Evolutionary conservation across 2,888 invertebrate genomes (phyloP), one percentile per base, ranked within the genome.

Genomic region (Zonitis immaculata): DNA sequence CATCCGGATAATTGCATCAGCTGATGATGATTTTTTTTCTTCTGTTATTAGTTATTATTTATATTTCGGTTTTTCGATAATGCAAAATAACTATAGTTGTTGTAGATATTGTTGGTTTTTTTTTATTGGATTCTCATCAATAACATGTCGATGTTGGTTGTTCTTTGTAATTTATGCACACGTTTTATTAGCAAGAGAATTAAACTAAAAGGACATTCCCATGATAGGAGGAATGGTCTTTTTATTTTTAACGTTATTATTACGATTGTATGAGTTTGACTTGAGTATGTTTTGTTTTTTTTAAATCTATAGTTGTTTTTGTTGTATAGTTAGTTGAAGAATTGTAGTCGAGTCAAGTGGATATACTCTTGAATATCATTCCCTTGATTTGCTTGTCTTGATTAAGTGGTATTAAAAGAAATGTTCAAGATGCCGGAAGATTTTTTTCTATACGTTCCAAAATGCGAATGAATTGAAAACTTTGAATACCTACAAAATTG

Each of bases 1-100:
- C 39, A 39, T 39, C 18, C 39, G 39, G 20, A 39, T 39, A 39
- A 39, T 39, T 39, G 39, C 39, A 39, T 39, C 39, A 39, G 20
- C 39, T 39, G 39, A 35, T 16, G 35, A 39, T 39, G 9, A 5
- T 18, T 39, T 39, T 39, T 39, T 11, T 22, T 22, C n/a, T n/a
- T n/a, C n/a, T n/a, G n/a, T n/a, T n/a, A n/a, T n/a, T n/a, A n/a
- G n/a, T n/a, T n/a, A n/a, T n/a, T n/a, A n/a, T n/a, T n/a, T n/a
- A n/a, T n/a, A n/a, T n/a, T n/a, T n/a, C n/a, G 22, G 3, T 22
- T 22, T 22, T 22, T 22, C 22, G 22, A 26, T 26, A 26, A 7
- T 26, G 7, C 1, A 26, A 26, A 26, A 22, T 22, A 3, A 5
- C 22, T 22, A 22, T n/a, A n/a, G n/a, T n/a, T n/a, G n/a, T n/a